Conservation (phyloP, 1,140 invertebrate genomes). For the Lysiphlebus fabarum region DNA sequence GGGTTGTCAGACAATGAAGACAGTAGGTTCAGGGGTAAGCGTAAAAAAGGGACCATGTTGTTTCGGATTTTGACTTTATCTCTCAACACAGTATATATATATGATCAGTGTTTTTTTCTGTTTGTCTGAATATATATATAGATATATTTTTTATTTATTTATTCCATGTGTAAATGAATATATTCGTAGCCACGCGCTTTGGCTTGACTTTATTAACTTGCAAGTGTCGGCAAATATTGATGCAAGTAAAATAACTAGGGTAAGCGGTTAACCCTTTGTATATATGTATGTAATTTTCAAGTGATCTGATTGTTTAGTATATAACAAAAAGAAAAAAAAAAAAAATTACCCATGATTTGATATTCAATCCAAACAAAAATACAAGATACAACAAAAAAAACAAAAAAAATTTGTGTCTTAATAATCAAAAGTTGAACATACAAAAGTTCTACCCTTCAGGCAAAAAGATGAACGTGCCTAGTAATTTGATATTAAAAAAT, state of each 20-base stretch:
- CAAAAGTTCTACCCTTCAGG: too few relatives aligned
- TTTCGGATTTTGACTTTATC: slow-evolving; percentile 12
- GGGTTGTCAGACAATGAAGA: slow-evolving; percentile 12
- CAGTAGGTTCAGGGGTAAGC: not conserved
- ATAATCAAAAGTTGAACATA: too few relatives aligned
- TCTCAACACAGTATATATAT: too few relatives aligned
- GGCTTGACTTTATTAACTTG: slow-evolving; percentile 46
- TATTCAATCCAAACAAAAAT: too few relatives aligned
- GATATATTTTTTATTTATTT: not conserved
- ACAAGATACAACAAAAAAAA: too few relatives aligned
- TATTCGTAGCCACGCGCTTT: slow-evolving; percentile 19
- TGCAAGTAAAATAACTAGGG: slow-evolving; percentile 43
- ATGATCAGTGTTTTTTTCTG: not conserved
- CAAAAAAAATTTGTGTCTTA: too few relatives aligned
- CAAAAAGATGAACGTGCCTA: slow-evolving; percentile 4
- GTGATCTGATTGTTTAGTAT: too few relatives aligned
- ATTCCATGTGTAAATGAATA: not conserved
- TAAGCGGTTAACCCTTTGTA: slow-evolving; percentile 22
- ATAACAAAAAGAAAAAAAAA: too few relatives aligned
- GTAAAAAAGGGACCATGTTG: slow-evolving; percentile 8
- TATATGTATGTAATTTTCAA: not conserved
- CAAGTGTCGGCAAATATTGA: slow-evolving; percentile 53
- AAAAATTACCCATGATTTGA: too few relatives aligned
- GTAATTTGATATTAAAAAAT: not conserved
- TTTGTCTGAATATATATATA: slow-evolving; percentile 22